Base-by-base conservation (phyloP, 2,888 invertebrate genomes). In the Meandrusa payeni region DNA sequence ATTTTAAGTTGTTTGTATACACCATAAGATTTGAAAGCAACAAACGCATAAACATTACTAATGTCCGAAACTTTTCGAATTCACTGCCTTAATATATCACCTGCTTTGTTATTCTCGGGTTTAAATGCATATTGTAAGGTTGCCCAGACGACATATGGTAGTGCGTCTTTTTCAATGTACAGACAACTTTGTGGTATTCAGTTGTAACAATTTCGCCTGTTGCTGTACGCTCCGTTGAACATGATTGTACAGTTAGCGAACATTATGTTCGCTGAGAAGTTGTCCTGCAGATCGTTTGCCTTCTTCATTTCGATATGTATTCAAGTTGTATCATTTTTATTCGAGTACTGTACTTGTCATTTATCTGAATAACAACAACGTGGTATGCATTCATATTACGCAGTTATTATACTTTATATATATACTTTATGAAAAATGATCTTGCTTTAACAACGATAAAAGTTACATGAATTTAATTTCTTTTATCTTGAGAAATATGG, bases 21-120 rank as follows among this genome's bases (percentile, higher is more conserved):
- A n/a, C n/a, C n/a, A n/a, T n/a, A n/a, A n/a, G n/a, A 17, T 6
- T 32, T 32, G 19, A 19, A n/a, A 79, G 78, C 77, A 81, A 79
- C 79, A 80, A 79, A 76, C 79, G 74, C 78, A 81, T 81, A 80
- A 81, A 81, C 77, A 77, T 60, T 64, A 65, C 62, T 24, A 15
- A 34, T 7, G 34, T 12, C 1, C 24, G 67, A 70, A 68, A 76
- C 76, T 79, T 74, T 71, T 69, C 65, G 64, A 77, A 81, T 76
- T 76, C 77, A 77, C 69, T 62, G 70, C 61, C 69, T 63, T 64
- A 69, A n/a, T 62, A 64, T 64, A 61, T 64, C 58, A 46, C 40
- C 61, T 61, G 52, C 56, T 57, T 67, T 70, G 69, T 70, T 74
- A 68, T 64, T 63, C 65, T 57, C 50, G 64, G 58, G 54, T 55